A percentile compares a stretch with the other conserved stretches of the same genome.
These are phyloP conservation scores for Lochmaea capreae DNA, from an alignment of 2,888 invertebrate genomes.

Conservation along the genomic window DNA sequence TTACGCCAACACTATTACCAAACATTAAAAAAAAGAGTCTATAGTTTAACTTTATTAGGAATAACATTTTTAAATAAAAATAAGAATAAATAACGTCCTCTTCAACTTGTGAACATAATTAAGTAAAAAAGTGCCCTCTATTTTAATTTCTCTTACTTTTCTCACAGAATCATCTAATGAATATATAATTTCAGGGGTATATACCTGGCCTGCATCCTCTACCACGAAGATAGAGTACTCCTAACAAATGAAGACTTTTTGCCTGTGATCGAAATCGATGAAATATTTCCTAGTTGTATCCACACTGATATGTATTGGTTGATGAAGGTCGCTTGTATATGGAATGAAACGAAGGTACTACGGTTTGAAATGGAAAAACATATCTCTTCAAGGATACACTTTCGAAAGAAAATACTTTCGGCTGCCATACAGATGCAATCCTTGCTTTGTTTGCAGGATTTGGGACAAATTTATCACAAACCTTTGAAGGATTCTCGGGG, in stretches of 20 bases:
- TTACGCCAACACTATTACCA: too few species aligned
- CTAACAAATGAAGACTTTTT: slow-evolving; percentile 97
- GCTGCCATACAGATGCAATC: slow-evolving; percentile 91
- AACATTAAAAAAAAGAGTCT: too few species aligned
- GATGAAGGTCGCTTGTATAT: slow-evolving; percentile 91
- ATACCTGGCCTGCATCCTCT: slow-evolving; percentile 91
- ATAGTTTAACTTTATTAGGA: too few species aligned
- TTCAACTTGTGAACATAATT: too few species aligned
- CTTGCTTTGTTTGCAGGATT: slow-evolving; percentile 79
- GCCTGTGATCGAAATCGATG: slow-evolving; percentile 97
- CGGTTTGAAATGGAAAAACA: slow-evolving; percentile 96
- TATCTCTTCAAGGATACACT: slow-evolving; percentile 90
- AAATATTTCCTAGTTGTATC: slow-evolving; percentile 91
- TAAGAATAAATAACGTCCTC: too few species aligned
- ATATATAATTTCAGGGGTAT: slow-evolving; percentile 77
- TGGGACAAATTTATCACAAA: slow-evolving; percentile 94
- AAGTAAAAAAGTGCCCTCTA: too few species aligned
- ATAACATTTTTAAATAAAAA: too few species aligned
- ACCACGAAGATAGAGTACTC: slow-evolving; percentile 94
- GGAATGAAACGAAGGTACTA: slow-evolving; percentile 95
- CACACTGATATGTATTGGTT: slow-evolving; percentile 97
- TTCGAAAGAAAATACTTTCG: slow-evolving; percentile 90
- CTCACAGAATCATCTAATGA: background rate
- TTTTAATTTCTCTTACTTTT: background rate
- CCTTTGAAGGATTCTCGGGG: slow-evolving; percentile 91